Evolutionary conservation across 2,797 vertebrate species (phyloP), one percentile per base, ranked within the genome.

Genomic region (Ctenopoma kingsleyae): DNA sequence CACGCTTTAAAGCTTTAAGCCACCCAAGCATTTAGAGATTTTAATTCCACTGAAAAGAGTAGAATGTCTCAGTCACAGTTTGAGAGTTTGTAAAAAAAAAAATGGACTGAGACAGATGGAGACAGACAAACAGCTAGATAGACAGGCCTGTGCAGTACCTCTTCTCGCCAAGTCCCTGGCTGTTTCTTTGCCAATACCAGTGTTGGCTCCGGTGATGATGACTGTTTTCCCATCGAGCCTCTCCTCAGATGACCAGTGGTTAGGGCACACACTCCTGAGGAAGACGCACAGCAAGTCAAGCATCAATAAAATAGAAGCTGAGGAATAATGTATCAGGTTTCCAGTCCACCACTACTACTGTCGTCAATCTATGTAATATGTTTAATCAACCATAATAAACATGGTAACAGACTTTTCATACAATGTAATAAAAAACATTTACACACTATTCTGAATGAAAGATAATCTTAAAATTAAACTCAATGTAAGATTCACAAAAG

Each of bases 171-270:
- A 72, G 69, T 95, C 94, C 52, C 89, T 90, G 57, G 93, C 89
- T 0, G 94, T 94, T 78, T 95, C 94, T 71, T 94, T 95, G 62
- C 94, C 94, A 30, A 95, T 95, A 15, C 94, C 94, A 38, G 94
- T 94, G 85, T 95, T 95, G 25, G 94, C 93, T 61, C 94, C 94
- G 0, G 94, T 95, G 79, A 95, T 94, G 70, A 95, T 55, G 48
- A 90, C 92, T 1, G 93, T 95, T 87, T 94, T 93, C 32, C 88
- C 91, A 65, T 95, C 93, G 1, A 95, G 68, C 62, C 91, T 87
- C 72, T 83, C 92, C 44, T 91, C 87, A 32, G 88, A 94, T 16
- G 93, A 91, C 94, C 93, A 95, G 62, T 61, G 87, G 53, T 89
- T 67, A 41, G 88, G 91, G 84, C 91, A 92, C 59, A 80, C 78